Evolutionary conservation across 2,888 invertebrate species (phyloP).

Genomic region (Sinhomidia bicolor): DNA sequence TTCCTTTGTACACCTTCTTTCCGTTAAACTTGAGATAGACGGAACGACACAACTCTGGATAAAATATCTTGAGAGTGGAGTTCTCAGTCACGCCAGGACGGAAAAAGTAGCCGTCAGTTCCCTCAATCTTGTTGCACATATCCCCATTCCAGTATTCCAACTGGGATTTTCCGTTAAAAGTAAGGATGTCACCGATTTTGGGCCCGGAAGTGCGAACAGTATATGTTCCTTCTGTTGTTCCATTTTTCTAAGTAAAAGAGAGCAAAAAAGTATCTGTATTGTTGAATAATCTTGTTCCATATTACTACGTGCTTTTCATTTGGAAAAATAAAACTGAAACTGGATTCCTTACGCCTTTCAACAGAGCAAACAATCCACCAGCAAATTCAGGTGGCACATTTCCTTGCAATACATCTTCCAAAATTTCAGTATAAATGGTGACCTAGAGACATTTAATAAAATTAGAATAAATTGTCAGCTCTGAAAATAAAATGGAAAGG

Average conservation of each 20-base stretch:
- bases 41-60: slow-evolving; percentile 73
- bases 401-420: slow-evolving; percentile 73
- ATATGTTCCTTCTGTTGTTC: slow-evolving; percentile 67
- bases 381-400: slow-evolving; percentile 74
- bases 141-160: slow-evolving; percentile 73
- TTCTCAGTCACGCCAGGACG: slow-evolving; percentile 66
- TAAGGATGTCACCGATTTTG: slow-evolving; percentile 65
- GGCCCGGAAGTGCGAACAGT: slow-evolving; percentile 62
- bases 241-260: slow-evolving; percentile 62
- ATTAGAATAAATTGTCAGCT: too few species aligned
- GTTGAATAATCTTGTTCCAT: too few species aligned
- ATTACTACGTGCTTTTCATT: too few species aligned
- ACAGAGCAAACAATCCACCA: slow-evolving; percentile 70
- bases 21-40: slow-evolving; percentile 70
- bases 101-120: slow-evolving; percentile 75
- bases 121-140: slow-evolving; percentile 71
- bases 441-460: too few species aligned
- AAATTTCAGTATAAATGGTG: slow-evolving; percentile 73
- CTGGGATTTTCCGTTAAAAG: slow-evolving; percentile 66
- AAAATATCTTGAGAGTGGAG: slow-evolving; percentile 71
- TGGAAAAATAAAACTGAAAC: too few species aligned
- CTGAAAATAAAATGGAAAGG: too few species aligned
- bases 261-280: background rate
- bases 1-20: slow-evolving; percentile 58
- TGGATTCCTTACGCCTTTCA: slow-evolving; percentile 70